Evolutionary conservation across 2,888 invertebrate species (phyloP).

Genomic region (Luperina testacea): DNA sequence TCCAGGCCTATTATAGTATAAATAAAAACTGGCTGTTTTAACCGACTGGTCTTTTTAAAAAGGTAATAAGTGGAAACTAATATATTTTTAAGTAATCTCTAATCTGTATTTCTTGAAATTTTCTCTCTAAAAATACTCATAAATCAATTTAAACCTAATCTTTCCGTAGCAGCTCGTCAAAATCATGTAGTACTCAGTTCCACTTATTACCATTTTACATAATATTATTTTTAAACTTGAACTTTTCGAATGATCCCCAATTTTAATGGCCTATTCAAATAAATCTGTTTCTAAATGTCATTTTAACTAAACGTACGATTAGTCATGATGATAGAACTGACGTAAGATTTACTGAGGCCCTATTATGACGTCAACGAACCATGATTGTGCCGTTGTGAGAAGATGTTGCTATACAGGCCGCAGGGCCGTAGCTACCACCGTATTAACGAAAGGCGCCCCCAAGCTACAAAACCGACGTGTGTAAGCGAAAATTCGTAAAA

Average conservation of each 20-base stretch:
- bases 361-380: neutral
- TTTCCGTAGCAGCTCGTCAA: neutral
- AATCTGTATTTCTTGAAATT: neutral
- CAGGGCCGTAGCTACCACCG: neutral
- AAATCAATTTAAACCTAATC: neutral
- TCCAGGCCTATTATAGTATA: slow-evolving; percentile 1
- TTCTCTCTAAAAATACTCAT: slow-evolving; percentile 9
- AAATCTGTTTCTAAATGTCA: slow-evolving; percentile 5
- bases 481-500: neutral
- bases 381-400: neutral
- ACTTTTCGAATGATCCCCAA: neutral
- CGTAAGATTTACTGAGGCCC: slow-evolving; percentile 4
- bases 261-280: neutral
- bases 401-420: neutral
- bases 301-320: neutral
- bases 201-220: slow-evolving; percentile 5
- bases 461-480: neutral
- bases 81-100: neutral
- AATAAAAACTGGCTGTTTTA: neutral
- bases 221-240: neutral
- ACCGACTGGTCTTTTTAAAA: neutral
- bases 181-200: neutral
- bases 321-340: slow-evolving; percentile 12
- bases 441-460: neutral
- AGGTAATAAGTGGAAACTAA: slow-evolving; percentile 7